Conservation (phyloP, 2,888 invertebrate species). For the Oegoconia quadripuncta region DNA sequence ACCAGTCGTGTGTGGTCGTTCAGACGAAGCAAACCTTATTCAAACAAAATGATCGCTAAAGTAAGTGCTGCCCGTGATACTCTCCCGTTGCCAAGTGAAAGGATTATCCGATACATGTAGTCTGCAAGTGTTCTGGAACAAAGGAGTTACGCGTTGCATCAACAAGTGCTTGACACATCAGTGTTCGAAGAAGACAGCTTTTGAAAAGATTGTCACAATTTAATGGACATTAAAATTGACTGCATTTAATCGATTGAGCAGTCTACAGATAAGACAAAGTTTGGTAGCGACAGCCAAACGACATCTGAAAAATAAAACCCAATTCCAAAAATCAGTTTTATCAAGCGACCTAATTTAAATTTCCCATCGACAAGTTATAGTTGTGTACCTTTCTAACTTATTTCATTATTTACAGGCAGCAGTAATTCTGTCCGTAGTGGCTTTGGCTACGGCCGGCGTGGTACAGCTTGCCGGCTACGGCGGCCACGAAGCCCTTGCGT, state of each 20-base stretch:
- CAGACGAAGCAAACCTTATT: constrained; percentile 70
- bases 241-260: no score
- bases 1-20: constrained; percentile 76
- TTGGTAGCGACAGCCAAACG: no score
- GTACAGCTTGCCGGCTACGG: constrained; percentile 54
- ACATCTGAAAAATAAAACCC: no score
- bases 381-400: no score
- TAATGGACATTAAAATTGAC: no score
- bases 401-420: constrained; percentile 42
- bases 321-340: no score
- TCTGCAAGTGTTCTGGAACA: constrained; percentile 22
- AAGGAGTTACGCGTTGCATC: neutral
- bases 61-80: constrained; percentile 57
- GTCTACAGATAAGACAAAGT: no score
- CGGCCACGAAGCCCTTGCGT: constrained; percentile 56
- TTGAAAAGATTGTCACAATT: no score
- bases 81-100: constrained; percentile 50
- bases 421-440: constrained; percentile 63
- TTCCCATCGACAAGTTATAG: no score
- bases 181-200: no score
- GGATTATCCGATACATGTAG: constrained; percentile 35
- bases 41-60: constrained; percentile 74
- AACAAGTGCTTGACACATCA: no score
- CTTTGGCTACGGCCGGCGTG: constrained; percentile 63
- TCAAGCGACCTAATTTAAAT: no score